Conservation (phyloP, 2,797 vertebrate genomes). For the Echiichthys vipera region DNA sequence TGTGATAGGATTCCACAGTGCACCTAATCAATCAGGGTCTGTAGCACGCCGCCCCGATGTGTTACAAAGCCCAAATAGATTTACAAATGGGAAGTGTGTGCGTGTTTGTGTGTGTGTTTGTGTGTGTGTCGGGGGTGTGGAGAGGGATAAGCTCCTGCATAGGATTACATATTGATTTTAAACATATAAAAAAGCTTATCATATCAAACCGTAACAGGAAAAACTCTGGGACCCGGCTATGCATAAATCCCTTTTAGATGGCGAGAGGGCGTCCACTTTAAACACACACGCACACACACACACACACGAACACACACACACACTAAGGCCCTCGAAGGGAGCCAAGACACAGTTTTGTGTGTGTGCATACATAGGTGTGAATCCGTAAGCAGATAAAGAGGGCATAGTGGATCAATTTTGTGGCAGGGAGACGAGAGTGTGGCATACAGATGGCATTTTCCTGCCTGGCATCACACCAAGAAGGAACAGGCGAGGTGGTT, state of each 20-base stretch:
- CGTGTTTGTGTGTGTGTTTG: slow-evolving; percentile 78
- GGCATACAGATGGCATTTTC: slow-evolving; percentile 81
- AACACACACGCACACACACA: slow-evolving; percentile 82
- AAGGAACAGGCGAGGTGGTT: slow-evolving; percentile 43
- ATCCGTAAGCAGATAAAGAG: slow-evolving; percentile 84
- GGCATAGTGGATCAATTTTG: slow-evolving; percentile 91
- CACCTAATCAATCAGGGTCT: slow-evolving; percentile 98
- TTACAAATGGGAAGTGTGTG: slow-evolving; percentile 95
- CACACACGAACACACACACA: slow-evolving; percentile 62
- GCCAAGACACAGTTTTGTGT: slow-evolving; percentile 86
- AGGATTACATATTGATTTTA: slow-evolving; percentile 99
- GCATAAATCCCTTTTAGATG: slow-evolving; percentile 99
- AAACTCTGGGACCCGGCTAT: slow-evolving; percentile 95
- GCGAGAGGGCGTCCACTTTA: slow-evolving; percentile 90
- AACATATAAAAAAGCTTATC: slow-evolving; percentile 99
- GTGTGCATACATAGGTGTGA: slow-evolving; percentile 76
- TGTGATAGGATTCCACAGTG: slow-evolving; percentile 95
- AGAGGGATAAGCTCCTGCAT: slow-evolving; percentile 99
- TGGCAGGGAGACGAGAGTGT: slow-evolving; percentile 87
- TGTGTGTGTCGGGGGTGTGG: slow-evolving; percentile 81
- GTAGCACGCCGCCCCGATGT: slow-evolving; percentile 90
- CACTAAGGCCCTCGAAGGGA: slow-evolving; percentile 78
- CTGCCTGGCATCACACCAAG: slow-evolving; percentile 74
- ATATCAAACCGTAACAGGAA: slow-evolving; percentile 99
- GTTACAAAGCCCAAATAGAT: slow-evolving; percentile 99